A percentile compares a stretch with the other conserved stretches of the same genome.
These are phyloP conservation scores for Oxycera nigricornis DNA, from an alignment of 2,888 invertebrate genomes.

Conservation along the genomic window DNA sequence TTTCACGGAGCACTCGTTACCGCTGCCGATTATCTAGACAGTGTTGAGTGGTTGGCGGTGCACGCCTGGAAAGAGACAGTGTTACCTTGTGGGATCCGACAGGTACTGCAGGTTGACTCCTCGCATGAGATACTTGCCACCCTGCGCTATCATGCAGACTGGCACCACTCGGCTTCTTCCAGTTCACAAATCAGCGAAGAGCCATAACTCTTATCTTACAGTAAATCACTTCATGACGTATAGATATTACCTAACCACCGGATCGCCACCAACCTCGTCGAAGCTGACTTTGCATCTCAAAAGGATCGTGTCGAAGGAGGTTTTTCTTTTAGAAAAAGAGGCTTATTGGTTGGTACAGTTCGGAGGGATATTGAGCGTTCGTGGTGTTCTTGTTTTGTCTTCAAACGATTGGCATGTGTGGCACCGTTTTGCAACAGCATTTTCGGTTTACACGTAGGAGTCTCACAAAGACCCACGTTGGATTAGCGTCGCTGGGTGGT, in stretches of 20 bases:
- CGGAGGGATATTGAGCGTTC: background rate
- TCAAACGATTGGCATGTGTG: constrained; percentile 9
- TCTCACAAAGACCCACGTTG: background rate
- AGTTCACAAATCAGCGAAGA: background rate
- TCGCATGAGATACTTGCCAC: background rate
- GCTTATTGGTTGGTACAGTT: background rate
- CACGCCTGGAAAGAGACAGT: background rate
- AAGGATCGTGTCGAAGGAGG: constrained; percentile 2
- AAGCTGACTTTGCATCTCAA: constrained; percentile 20
- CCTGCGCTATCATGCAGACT: no score
- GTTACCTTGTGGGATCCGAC: background rate
- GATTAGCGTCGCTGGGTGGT: constrained; percentile 18
- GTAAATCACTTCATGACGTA: constrained; percentile 31
- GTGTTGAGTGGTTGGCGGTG: background rate
- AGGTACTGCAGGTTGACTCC: background rate
- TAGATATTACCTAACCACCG: constrained; percentile 19
- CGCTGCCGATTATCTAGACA: background rate
- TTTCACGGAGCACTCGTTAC: constrained; percentile 7
- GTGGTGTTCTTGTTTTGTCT: background rate
- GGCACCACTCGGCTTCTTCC: background rate
- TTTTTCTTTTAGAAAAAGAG: background rate
- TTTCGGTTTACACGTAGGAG: constrained; percentile 26
- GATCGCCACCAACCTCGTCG: background rate
- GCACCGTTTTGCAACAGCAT: background rate
- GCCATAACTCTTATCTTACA: background rate